Conservation (phyloP, 2,113 vertebrate species). For the Mixornis gularis region DNA sequence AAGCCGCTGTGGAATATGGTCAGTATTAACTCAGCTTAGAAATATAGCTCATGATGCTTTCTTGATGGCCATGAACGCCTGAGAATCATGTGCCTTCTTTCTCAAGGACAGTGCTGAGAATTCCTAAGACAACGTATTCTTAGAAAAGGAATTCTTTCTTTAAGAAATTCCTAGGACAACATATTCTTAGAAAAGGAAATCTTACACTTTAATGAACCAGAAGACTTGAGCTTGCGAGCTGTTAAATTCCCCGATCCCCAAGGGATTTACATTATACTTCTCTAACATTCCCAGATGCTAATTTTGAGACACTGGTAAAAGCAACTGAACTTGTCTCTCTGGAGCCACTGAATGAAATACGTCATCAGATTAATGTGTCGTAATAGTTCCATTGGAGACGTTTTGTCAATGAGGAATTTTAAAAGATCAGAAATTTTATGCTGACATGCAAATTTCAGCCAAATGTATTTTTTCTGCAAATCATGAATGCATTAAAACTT, state of each 20-base stretch:
- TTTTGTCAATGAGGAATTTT: background rate
- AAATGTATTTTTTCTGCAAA: background rate
- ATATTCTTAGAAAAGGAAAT: background rate
- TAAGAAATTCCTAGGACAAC: background rate
- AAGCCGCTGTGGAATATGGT: slow-evolving; percentile 90
- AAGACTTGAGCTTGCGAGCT: background rate
- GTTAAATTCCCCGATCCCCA: background rate
- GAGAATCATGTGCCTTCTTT: background rate
- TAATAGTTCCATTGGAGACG: background rate
- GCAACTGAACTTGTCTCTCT: background rate
- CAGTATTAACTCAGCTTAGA: slow-evolving; percentile 61
- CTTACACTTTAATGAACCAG: background rate
- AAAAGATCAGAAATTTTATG: background rate
- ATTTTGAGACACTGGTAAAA: slow-evolving; percentile 7
- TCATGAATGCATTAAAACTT: background rate
- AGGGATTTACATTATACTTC: background rate
- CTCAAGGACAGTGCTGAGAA: background rate
- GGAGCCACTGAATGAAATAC: background rate
- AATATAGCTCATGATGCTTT: background rate
- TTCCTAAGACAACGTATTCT: background rate
- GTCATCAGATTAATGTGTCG: background rate
- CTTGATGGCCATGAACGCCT: background rate
- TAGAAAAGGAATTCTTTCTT: background rate
- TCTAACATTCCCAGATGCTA: background rate
- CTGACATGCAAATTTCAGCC: background rate